These are phyloP conservation scores for Drosophila murphyi DNA, from an alignment of 1,140 invertebrate species.

Conservation along the genomic window DNA sequence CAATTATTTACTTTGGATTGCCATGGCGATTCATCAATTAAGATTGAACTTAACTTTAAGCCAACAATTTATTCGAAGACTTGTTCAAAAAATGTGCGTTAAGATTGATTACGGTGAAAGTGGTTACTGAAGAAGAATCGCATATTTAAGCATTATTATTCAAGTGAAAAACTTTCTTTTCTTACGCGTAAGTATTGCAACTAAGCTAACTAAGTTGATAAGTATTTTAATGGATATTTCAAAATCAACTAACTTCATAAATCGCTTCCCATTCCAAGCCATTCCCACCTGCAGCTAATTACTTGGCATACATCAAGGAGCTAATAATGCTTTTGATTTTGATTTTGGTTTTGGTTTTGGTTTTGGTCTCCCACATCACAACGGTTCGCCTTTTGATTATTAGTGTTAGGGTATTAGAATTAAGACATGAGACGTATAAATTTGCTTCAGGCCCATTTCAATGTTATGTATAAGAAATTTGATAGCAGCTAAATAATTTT, in stretches of 20 bases:
- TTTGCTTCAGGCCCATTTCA: too few species aligned
- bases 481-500: too few species aligned
- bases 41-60: conserved; percentile 27
- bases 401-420: too few species aligned
- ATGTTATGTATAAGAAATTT: too few species aligned
- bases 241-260: conserved; percentile 12
- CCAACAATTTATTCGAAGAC: conserved; percentile 28
- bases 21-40: conserved; percentile 33
- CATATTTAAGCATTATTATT: background rate
- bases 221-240: conserved; percentile 23
- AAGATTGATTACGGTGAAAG: conserved; percentile 39
- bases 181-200: background rate
- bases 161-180: conserved; percentile 1
- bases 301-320: conserved; percentile 10
- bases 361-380: too few species aligned
- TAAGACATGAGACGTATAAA: too few species aligned
- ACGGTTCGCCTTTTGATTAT: too few species aligned
- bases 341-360: background rate
- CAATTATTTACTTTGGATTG: conserved; percentile 38
- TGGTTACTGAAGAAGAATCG: background rate
- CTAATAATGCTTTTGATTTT: conserved; percentile 13
- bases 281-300: conserved; percentile 8
- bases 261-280: background rate
- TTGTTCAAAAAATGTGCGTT: conserved; percentile 30
- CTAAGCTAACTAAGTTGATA: background rate